Conservation (phyloP, 2,797 vertebrate species). For the Hoplostethus mediterraneus region DNA sequence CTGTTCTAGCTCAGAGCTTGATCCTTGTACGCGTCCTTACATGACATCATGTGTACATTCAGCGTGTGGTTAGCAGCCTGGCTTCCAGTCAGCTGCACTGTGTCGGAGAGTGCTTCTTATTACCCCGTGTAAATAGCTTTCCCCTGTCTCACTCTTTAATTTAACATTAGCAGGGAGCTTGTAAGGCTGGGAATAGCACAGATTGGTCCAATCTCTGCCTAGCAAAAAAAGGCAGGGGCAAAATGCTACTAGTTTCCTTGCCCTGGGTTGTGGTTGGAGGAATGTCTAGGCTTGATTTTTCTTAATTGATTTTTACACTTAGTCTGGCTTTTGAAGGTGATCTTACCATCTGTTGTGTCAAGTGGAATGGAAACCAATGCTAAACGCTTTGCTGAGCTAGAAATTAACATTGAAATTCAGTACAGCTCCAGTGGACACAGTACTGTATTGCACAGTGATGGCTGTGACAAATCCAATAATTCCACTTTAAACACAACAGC, state of each 20-base stretch:
- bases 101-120: constrained; percentile 70
- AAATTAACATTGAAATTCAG: neutral
- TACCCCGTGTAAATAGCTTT: constrained; percentile 63
- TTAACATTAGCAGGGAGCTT: constrained; percentile 62
- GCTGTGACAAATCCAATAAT: neutral
- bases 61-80: constrained; percentile 49
- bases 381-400: constrained; percentile 18
- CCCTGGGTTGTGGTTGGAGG: constrained; percentile 48
- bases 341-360: constrained; percentile 49
- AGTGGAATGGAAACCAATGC: neutral
- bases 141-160: constrained; percentile 75
- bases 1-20: constrained; percentile 19
- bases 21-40: constrained; percentile 29
- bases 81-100: constrained; percentile 53
- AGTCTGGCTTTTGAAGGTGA: constrained; percentile 48
- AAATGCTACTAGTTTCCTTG: constrained; percentile 39
- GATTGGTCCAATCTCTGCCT: constrained; percentile 43
- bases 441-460: neutral
- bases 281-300: constrained; percentile 67
- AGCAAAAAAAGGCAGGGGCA: constrained; percentile 32
- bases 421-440: neutral
- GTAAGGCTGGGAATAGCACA: constrained; percentile 73
- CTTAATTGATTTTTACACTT: constrained; percentile 43
- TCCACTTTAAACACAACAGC: neutral
- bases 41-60: constrained; percentile 64